phyloP scores from a whole-genome alignment of 2,888 invertebrate species.

The Priocnemis perturbator region DNA sequence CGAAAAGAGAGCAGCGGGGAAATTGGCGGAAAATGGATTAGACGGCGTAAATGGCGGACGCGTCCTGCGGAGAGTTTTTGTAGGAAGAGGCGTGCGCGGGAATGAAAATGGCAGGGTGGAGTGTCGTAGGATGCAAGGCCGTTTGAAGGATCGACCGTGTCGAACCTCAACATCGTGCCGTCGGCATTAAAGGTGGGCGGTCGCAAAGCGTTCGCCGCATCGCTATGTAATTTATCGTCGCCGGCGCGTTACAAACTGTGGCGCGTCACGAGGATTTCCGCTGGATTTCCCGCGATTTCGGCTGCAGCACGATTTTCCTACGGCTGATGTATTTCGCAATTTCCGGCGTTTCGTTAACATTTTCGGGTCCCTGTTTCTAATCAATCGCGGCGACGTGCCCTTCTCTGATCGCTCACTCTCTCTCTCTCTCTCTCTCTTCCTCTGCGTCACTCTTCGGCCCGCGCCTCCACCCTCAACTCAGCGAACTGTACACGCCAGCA shows the following conservation, averaged over 20 bases:
- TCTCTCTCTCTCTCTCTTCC: background rate
- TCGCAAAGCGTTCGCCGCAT: too few relatives aligned
- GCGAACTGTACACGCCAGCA: conserved; percentile 41
- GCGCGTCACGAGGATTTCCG: conserved; percentile 4
- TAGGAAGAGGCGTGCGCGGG: too few relatives aligned
- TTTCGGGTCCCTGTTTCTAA: conserved; percentile 50
- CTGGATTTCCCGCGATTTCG: background rate
- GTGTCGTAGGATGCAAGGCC: too few relatives aligned
- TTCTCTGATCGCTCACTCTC: background rate
- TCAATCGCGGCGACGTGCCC: conserved; percentile 44
- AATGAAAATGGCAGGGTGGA: too few relatives aligned
- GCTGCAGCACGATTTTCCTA: background rate
- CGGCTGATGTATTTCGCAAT: conserved; percentile 2
- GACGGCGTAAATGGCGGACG: background rate
- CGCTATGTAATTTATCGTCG: conserved; percentile 27
- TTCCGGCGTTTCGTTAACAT: conserved; percentile 44
- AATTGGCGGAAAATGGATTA: background rate
- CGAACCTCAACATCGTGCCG: too few relatives aligned
- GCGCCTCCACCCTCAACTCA: conserved; percentile 17
- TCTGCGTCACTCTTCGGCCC: conserved; percentile 1
- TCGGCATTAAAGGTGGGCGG: too few relatives aligned
- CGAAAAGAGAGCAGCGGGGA: background rate
- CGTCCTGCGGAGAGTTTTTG: background rate
- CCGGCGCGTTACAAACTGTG: conserved; percentile 25
- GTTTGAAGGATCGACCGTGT: too few relatives aligned